Evolutionary conservation across 2,888 invertebrate species (phyloP).

Genomic region (Agonopterix alstromeriana): DNA sequence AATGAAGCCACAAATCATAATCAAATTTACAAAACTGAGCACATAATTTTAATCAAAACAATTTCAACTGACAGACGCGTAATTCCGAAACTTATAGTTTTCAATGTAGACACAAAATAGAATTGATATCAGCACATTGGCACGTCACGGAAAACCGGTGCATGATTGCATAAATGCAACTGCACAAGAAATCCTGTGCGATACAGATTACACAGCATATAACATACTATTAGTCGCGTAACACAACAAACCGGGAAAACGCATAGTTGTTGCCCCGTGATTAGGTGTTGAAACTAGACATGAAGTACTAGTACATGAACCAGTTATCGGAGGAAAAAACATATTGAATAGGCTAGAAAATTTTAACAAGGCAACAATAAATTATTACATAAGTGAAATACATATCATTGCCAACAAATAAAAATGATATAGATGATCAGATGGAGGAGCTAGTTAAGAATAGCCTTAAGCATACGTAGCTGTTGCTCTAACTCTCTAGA

Average conservation of each 20-base stretch:
- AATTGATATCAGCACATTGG: slow-evolving; percentile 4
- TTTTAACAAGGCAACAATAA: too few relatives aligned
- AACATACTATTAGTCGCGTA: slow-evolving; percentile 20
- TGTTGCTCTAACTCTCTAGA: too few relatives aligned
- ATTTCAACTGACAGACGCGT: too few relatives aligned
- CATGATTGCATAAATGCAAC: slow-evolving; percentile 11
- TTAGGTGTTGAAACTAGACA: slow-evolving; percentile 19
- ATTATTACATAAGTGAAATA: too few relatives aligned
- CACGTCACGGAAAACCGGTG: slow-evolving; percentile 8
- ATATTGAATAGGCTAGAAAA: too few relatives aligned
- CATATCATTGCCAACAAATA: too few relatives aligned
- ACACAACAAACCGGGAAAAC: slow-evolving; percentile 21
- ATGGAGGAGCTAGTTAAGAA: too few relatives aligned
- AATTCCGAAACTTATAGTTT: too few relatives aligned
- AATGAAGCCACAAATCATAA: slow-evolving; percentile 9
- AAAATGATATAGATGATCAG: too few relatives aligned
- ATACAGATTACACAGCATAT: slow-evolving; percentile 15
- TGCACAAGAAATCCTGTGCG: slow-evolving; percentile 12
- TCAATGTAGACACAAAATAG: background rate
- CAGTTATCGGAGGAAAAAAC: slow-evolving; percentile 3
- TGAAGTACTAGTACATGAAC: slow-evolving; percentile 1
- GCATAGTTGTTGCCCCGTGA: slow-evolving; percentile 15
- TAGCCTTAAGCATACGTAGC: too few relatives aligned
- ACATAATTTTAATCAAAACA: background rate
- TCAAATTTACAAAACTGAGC: slow-evolving; percentile 2